Evolutionary conservation across 2,888 invertebrate genomes (phyloP), one percentile per base, ranked within the genome.

Genomic region (Cenopis cana): DNA sequence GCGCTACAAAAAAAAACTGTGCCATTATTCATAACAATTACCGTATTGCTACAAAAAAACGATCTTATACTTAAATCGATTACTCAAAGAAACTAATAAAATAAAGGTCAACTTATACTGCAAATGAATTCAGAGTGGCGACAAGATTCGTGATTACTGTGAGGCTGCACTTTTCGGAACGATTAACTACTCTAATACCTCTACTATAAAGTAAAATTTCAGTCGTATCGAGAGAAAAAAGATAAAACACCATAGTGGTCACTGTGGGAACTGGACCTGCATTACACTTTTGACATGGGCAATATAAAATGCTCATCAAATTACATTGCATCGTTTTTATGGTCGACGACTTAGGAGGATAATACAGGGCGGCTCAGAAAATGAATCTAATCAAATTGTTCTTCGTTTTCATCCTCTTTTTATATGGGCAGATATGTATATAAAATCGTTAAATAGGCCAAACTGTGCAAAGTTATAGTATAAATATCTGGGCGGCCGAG

Each of bases 211-310:
- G 14, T 60, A 54, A 11, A 55, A 54, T 57, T 12, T 69, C 9
- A 24, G 17, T 36, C 11, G 59, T 17, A n/a, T 0, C 12, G 3
- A 17, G 14, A 20, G 60, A 68, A 49, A 72, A 57, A 72, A 55
- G 18, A 46, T 33, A 46, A 62, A 56, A 62, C 20, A 68, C 18
- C 50, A 50, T 59, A 78, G 55, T 68, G 60, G 74, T 76, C 74
- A 78, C 77, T 79, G 80, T 80, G 82, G 79, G 81, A 82, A 81
- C 52, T 50, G 57, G 29, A 68, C 20, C 33, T n/a, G 52, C 56
- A 49, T 36, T 49, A 69, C 52, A 33, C 62, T 20, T 64, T 64
- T 62, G 56, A 69, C 62, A 18, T 50, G 69, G 57, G 66, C 38
- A 20, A 33, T 46, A 33, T 24, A 24, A 17, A n/a, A 6, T 9